These are phyloP conservation scores for Caradrina clavipalpis DNA, from an alignment of 2,888 invertebrate species.

Conservation along the genomic window DNA sequence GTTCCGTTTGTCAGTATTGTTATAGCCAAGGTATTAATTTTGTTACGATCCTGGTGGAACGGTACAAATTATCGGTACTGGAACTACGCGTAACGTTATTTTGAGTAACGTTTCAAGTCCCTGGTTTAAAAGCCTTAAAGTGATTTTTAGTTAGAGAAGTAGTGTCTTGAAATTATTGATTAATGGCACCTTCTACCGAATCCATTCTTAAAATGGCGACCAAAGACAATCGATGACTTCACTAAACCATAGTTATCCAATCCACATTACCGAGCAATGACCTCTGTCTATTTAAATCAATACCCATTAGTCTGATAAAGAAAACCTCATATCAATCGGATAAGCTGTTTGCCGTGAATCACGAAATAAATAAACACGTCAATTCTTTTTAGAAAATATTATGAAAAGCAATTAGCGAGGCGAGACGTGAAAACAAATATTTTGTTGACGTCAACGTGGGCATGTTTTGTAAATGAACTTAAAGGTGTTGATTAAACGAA, in stretches of 20 bases:
- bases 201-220: not conserved
- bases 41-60: no score
- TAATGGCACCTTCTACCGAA: no score
- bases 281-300: not conserved
- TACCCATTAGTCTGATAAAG: not conserved
- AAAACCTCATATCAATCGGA: not conserved
- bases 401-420: constrained; percentile 26
- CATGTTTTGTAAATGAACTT: constrained; percentile 27
- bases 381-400: constrained; percentile 31
- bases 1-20: no score
- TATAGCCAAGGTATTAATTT: no score
- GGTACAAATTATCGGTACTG: no score
- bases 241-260: not conserved
- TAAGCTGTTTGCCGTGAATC: constrained; percentile 13
- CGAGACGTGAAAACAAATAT: constrained; percentile 30
- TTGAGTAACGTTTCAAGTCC: no score
- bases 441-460: constrained; percentile 1
- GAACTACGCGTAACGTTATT: no score
- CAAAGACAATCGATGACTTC: not conserved
- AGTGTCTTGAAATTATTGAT: no score
- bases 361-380: constrained; percentile 22
- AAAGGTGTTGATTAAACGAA: constrained; percentile 15
- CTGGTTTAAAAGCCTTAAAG: no score
- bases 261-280: not conserved
- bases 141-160: no score